Evolutionary conservation across 2,797 vertebrate genomes (phyloP).

Genomic region (Threskiornis aethiopicus): DNA sequence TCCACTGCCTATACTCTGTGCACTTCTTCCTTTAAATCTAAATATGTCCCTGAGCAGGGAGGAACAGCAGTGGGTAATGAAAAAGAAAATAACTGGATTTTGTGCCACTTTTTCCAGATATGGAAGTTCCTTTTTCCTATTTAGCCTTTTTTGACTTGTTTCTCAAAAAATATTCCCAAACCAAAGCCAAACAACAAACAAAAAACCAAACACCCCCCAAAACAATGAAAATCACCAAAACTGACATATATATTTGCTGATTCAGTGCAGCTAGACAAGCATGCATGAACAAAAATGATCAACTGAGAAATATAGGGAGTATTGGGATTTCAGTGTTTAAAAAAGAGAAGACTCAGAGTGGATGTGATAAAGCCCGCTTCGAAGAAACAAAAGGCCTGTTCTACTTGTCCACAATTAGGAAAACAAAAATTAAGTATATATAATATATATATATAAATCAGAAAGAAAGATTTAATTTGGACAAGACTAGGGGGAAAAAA

Average conservation of each 20-base stretch:
- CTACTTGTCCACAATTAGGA: not conserved
- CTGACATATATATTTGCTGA: not conserved
- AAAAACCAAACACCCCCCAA: not conserved
- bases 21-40: not conserved
- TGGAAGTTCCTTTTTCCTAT: not conserved
- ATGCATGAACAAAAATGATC: not conserved
- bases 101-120: not conserved
- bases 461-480: not conserved
- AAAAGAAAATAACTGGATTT: not conserved
- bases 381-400: not conserved
- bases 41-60: not conserved
- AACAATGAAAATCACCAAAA: not conserved
- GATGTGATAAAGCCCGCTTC: not conserved
- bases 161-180: not conserved
- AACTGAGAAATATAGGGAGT: not conserved
- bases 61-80: not conserved
- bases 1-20: not conserved
- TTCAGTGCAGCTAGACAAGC: not conserved
- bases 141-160: not conserved
- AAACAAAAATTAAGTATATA: not conserved
- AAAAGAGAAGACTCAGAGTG: not conserved
- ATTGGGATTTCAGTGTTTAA: not conserved
- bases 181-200: not conserved
- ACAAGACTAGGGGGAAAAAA: fast-evolving
- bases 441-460: not conserved